phyloP scores from a whole-genome alignment of 2,113 vertebrate genomes.

The Nettapus auritus region DNA sequence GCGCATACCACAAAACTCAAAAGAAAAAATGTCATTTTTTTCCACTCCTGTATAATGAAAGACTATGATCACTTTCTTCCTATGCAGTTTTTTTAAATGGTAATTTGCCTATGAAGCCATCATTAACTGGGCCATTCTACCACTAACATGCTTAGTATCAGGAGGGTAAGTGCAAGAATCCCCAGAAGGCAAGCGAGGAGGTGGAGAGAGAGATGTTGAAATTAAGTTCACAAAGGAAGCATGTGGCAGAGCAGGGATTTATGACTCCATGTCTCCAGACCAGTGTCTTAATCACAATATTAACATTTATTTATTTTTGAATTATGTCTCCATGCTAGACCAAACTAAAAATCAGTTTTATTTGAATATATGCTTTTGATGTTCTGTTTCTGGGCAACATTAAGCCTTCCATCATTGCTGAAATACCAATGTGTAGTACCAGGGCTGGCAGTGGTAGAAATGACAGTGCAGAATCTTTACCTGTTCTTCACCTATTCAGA shows the following conservation, averaged over 20 bases:
- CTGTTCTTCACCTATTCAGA: not conserved
- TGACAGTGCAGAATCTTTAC: not conserved
- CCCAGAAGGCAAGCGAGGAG: slow-evolving; percentile 1
- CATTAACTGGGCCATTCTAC: not conserved
- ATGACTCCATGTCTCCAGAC: not conserved
- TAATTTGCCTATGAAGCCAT: not conserved
- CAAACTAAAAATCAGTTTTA: not conserved
- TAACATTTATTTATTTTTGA: not conserved
- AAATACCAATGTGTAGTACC: not conserved
- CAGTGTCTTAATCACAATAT: not conserved
- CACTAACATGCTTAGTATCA: slow-evolving; percentile 36
- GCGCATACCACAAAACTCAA: not conserved
- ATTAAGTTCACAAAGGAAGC: slow-evolving; percentile 28
- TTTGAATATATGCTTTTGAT: not conserved
- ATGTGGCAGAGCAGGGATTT: not conserved
- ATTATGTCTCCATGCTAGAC: not conserved
- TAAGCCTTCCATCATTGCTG: not conserved
- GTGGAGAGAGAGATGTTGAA: not conserved
- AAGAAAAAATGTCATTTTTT: not conserved
- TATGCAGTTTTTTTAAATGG: no score
- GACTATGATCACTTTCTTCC: not conserved
- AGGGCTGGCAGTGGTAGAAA: not conserved
- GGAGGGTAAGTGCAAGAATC: slow-evolving; percentile 29
- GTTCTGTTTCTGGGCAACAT: not conserved
- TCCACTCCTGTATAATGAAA: not conserved